Conservation (phyloP, 2,797 vertebrate species). For the Scolopax bukidnonensis region DNA sequence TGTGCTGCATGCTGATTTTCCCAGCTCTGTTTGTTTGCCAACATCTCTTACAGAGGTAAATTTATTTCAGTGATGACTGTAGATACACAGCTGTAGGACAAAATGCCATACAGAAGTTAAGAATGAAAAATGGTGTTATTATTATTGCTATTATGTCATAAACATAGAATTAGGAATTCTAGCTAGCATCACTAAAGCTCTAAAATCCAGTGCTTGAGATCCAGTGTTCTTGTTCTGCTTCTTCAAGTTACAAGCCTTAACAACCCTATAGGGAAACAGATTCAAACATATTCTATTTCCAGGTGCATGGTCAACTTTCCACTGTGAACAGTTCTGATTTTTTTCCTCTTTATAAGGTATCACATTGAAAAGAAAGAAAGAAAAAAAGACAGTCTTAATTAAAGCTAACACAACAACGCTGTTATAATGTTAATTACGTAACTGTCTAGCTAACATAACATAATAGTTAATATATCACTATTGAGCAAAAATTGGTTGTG, state of each 20-base stretch:
- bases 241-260: neutral
- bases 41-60: neutral
- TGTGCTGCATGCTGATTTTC: conserved; percentile 30
- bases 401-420: neutral
- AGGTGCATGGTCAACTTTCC: neutral
- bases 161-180: neutral
- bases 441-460: neutral
- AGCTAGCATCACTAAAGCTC: neutral
- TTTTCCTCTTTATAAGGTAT: neutral
- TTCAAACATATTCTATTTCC: neutral
- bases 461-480: neutral
- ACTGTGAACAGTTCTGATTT: neutral
- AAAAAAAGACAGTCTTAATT: neutral
- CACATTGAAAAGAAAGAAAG: neutral
- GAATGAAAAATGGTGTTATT: neutral
- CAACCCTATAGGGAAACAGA: neutral
- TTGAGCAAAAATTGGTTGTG: neutral
- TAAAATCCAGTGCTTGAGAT: neutral
- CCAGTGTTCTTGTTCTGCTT: neutral
- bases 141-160: neutral
- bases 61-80: neutral
- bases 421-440: neutral
- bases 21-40: conserved; percentile 24
- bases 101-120: neutral
- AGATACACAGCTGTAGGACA: neutral